Conservation (phyloP, 2,888 invertebrate species). For the Acanthosepion lycidas region DNA sequence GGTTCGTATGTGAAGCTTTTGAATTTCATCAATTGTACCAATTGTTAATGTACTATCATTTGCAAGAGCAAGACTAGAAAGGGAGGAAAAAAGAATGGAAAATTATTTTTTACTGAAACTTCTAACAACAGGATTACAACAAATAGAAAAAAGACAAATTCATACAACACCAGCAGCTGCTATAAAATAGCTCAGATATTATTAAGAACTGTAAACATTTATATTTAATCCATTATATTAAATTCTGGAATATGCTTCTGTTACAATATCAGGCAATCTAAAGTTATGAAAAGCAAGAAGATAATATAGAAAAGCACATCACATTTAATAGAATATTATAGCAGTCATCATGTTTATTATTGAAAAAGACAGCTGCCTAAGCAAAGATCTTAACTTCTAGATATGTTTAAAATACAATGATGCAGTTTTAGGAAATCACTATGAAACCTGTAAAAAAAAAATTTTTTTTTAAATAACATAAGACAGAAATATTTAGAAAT, state of each 20-base stretch:
- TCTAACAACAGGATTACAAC: background rate
- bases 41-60: conserved; percentile 92
- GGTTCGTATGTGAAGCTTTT: conserved; percentile 96
- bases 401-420: no score
- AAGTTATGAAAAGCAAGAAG: background rate
- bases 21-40: conserved; percentile 98
- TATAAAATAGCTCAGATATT: no score
- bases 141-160: background rate
- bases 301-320: no score
- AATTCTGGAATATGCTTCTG: background rate
- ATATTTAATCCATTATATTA: background rate
- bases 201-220: no score
- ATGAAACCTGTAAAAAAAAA: no score
- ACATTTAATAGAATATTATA: no score
- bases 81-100: conserved; percentile 75
- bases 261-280: background rate
- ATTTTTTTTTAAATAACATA: background rate
- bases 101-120: background rate
- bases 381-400: no score
- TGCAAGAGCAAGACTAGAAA: conserved; percentile 84
- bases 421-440: no score
- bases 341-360: no score
- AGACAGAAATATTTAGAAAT: background rate
- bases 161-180: no score
- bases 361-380: no score